Percentiles rank a stretch among this genome's conserved stretches.
These are phyloP conservation scores for Pelodiscus sinensis DNA, from an alignment of 2,113 vertebrate species.

Conservation along the genomic window DNA sequence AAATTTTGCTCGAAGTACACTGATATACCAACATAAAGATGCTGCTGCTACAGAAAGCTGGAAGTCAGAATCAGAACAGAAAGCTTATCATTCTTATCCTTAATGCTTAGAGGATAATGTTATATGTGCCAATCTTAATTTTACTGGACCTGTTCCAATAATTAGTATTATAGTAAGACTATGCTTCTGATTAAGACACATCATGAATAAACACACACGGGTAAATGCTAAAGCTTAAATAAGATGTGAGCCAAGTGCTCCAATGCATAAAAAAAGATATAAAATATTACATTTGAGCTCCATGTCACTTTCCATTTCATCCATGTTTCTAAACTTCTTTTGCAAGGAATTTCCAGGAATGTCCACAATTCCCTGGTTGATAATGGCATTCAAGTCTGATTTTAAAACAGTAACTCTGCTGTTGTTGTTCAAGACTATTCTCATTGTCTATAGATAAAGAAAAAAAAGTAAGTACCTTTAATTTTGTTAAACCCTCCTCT, in stretches of 20 bases:
- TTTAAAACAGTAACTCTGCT: constrained; percentile 57
- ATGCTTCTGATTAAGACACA: constrained; percentile 4
- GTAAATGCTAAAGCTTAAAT: constrained; percentile 18
- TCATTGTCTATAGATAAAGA: constrained; percentile 64
- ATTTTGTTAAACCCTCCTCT: neutral
- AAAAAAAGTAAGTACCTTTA: constrained; percentile 2
- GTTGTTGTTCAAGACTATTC: constrained; percentile 63
- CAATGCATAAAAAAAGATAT: neutral
- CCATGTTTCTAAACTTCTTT: rapidly evolving
- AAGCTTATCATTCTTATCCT: constrained; percentile 36
- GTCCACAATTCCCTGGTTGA: constrained; percentile 50
- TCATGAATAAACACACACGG: constrained; percentile 12
- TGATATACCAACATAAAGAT: neutral
- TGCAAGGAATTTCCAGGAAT: constrained; percentile 42
- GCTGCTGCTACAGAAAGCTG: neutral
- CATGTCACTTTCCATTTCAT: constrained; percentile 31
- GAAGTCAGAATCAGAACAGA: neutral
- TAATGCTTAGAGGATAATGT: constrained; percentile 1
- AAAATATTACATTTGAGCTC: constrained; percentile 76
- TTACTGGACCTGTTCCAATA: constrained; percentile 36
- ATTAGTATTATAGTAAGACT: neutral
- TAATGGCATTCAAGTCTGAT: constrained; percentile 57
- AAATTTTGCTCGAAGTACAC: neutral
- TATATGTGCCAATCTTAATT: constrained; percentile 7
- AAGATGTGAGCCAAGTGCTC: neutral